Evolutionary conservation across 92 coral and sea anemone species (phyloP).

Genomic region (Actinernus sp.): DNA sequence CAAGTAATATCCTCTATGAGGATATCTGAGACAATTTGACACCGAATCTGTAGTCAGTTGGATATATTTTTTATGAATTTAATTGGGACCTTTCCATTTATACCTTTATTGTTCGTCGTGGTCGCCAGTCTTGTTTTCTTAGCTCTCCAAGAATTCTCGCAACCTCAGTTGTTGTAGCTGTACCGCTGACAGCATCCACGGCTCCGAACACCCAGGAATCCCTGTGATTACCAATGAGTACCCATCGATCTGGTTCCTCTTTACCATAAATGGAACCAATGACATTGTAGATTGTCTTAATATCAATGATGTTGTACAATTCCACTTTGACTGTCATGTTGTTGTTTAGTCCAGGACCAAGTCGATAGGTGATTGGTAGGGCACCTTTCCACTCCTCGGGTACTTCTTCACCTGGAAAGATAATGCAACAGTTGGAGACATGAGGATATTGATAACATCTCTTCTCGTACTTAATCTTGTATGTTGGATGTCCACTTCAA

Average conservation of each 20-base stretch:
- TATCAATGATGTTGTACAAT: conserved; percentile 29
- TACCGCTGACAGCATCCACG: conserved; percentile 72
- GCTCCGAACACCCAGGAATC: conserved; percentile 83
- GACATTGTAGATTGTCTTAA: conserved; percentile 62
- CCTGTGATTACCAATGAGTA: conserved; percentile 63
- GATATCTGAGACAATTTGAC: too few relatives aligned
- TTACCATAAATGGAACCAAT: conserved; percentile 72
- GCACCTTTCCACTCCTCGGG: conserved; percentile 70
- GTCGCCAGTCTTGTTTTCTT: conserved; percentile 44
- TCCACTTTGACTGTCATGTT: conserved; percentile 37
- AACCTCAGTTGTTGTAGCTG: conserved; percentile 51
- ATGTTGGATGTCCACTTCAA: too few relatives aligned
- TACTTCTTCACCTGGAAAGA: conserved; percentile 39
- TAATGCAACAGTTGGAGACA: too few relatives aligned
- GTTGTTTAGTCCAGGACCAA: conserved; percentile 51
- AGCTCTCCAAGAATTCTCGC: conserved; percentile 67
- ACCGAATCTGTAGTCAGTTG: too few relatives aligned
- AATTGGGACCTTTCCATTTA: background rate
- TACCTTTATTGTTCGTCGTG: conserved; percentile 37
- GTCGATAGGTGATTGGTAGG: conserved; percentile 49
- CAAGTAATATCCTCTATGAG: too few relatives aligned
- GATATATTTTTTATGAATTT: background rate
- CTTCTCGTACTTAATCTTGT: too few relatives aligned
- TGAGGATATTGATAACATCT: too few relatives aligned
- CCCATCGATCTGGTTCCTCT: conserved; percentile 77